Percentiles rank a stretch among this genome's conserved stretches.
These are phyloP conservation scores for Pongo abelii DNA, from an alignment of 2,113 vertebrate species.

Conservation along the genomic window DNA sequence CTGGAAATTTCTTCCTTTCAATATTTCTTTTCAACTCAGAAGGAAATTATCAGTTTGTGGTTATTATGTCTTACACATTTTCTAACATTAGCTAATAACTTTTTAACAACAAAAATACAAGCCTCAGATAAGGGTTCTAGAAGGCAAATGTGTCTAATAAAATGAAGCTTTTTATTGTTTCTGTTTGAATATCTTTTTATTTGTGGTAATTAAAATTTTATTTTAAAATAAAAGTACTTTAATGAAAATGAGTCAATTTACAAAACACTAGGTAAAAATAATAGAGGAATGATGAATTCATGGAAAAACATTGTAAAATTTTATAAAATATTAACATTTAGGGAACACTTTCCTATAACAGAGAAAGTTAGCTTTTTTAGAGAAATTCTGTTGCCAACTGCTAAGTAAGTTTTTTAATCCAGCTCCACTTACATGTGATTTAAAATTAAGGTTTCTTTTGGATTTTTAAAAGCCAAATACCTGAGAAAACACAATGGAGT, in stretches of 20 bases:
- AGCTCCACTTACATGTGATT: neutral
- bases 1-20: neutral
- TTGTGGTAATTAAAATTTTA: neutral
- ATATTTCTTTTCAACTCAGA: neutral
- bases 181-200: neutral
- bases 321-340: conserved; percentile 5
- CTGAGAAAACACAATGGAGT: neutral
- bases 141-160: neutral
- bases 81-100: neutral
- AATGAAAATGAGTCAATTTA: conserved; percentile 6
- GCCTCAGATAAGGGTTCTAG: neutral
- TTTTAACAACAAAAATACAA: neutral
- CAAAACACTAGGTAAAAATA: neutral
- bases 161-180: neutral
- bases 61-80: neutral
- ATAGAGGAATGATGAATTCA: neutral
- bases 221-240: neutral
- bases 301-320: neutral
- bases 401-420: neutral
- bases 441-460: neutral
- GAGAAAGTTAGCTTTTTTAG: neutral
- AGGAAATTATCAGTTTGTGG: neutral
- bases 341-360: neutral
- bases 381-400: neutral
- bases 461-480: neutral